Conservation (phyloP, 1,140 invertebrate genomes). For the Sitophilus oryzae region DNA sequence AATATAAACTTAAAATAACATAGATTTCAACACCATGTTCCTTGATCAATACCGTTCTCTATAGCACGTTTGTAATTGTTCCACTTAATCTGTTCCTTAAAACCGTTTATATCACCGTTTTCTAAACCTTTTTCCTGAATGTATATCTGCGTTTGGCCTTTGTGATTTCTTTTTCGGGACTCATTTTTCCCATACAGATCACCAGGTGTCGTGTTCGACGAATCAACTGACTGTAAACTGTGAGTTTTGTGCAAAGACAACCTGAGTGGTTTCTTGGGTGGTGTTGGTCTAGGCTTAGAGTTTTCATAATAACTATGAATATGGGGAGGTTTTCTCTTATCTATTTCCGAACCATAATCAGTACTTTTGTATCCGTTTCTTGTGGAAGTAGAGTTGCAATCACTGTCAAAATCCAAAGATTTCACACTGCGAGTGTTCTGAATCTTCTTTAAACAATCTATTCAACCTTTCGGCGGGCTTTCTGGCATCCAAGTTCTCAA, state of each 20-base stretch:
- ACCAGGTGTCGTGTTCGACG: slow-evolving; percentile 39
- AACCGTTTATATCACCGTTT: slow-evolving; percentile 19
- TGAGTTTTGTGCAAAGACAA: slow-evolving; percentile 74
- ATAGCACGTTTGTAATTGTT: slow-evolving; percentile 25
- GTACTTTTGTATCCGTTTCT: slow-evolving; percentile 38
- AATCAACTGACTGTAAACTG: slow-evolving; percentile 71
- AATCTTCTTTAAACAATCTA: slow-evolving; percentile 39
- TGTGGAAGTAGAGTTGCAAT: slow-evolving; percentile 47
- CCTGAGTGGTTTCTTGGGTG: slow-evolving; percentile 76
- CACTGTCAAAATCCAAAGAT: slow-evolving; percentile 61
- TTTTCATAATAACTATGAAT: slow-evolving; percentile 21
- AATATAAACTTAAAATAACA: neutral
- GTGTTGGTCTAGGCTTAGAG: slow-evolving; percentile 56
- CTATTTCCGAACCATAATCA: slow-evolving; percentile 54
- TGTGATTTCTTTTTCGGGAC: slow-evolving; percentile 50
- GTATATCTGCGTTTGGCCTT: slow-evolving; percentile 47
- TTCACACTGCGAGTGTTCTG: slow-evolving; percentile 56
- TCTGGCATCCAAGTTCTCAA: slow-evolving; percentile 33
- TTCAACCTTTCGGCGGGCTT: slow-evolving; percentile 21
- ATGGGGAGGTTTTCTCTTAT: slow-evolving; percentile 46
- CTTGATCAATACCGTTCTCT: too few species aligned
- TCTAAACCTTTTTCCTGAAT: slow-evolving; percentile 11
- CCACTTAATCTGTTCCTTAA: slow-evolving; percentile 26
- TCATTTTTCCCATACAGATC: slow-evolving; percentile 34
- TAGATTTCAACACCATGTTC: slow-evolving; percentile 30